phyloP scores from a whole-genome alignment of 64 coral and sea anemone species.

The Montipora foliosa region DNA sequence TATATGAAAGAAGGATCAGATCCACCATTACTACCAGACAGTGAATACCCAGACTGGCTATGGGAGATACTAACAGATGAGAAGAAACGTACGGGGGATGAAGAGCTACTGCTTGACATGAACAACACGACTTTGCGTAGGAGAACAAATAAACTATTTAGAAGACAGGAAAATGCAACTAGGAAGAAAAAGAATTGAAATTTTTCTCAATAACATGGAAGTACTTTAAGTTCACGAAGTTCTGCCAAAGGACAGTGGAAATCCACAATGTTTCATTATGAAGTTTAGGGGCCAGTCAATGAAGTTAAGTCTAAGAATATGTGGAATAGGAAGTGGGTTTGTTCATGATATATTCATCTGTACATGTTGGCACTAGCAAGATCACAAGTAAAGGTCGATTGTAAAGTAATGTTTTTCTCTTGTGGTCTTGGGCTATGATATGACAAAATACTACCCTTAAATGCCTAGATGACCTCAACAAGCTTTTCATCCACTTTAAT shows the following conservation, averaged over 20 bases:
- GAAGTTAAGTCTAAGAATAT: background rate
- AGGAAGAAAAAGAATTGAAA: conserved; percentile 80
- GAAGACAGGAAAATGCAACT: conserved; percentile 88
- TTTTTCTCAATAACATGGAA: background rate
- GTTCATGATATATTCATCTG: no score
- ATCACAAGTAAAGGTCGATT: no score
- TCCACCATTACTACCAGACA: conserved; percentile 77
- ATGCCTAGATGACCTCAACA: no score
- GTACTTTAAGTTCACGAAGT: background rate
- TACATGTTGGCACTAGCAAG: no score
- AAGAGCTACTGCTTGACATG: conserved; percentile 23
- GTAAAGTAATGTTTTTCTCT: no score
- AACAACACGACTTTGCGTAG: conserved; percentile 53
- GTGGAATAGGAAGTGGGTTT: no score
- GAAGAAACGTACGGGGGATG: conserved; percentile 30
- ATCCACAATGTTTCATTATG: background rate
- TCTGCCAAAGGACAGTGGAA: background rate
- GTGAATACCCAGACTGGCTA: conserved; percentile 87
- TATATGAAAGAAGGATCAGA: conserved; percentile 86
- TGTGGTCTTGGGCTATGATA: no score
- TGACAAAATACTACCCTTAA: no score
- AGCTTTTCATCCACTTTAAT: no score
- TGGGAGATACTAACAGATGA: conserved; percentile 69
- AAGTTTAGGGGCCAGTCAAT: background rate
- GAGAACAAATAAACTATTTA: conserved; percentile 63